Percentiles rank a stretch among this genome's conserved stretches.
These are phyloP conservation scores for Rhinopomastus cyanomelas DNA, from an alignment of 2,113 vertebrate species.

Conservation along the genomic window DNA sequence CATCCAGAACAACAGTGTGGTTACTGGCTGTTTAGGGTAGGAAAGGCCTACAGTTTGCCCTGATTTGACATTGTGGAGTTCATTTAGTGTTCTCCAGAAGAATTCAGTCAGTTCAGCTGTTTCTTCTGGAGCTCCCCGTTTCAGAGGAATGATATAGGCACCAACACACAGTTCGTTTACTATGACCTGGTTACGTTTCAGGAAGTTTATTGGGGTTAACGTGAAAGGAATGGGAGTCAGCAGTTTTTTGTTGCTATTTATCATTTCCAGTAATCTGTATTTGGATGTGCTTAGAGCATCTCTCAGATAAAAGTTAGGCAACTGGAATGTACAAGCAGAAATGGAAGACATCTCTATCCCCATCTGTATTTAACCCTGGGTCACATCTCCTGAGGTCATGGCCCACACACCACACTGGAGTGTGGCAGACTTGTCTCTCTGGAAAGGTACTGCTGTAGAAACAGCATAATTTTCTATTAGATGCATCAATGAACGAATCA, in stretches of 20 bases:
- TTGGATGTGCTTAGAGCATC: background rate
- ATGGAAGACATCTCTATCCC: background rate
- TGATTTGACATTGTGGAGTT: background rate
- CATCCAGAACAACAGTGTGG: background rate
- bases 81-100: background rate
- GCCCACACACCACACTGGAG: background rate
- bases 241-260: background rate
- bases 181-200: background rate
- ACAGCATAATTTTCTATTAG: background rate
- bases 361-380: background rate
- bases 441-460: background rate
- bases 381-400: background rate
- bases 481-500: no score
- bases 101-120: background rate
- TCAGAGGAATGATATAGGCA: background rate
- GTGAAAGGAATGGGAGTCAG: background rate
- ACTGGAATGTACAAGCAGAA: background rate
- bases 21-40: conserved; percentile 25
- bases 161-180: background rate
- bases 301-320: background rate
- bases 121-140: background rate
- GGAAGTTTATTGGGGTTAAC: background rate
- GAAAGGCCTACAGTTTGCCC: conserved; percentile 8
- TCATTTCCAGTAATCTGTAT: background rate
- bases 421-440: background rate